These are phyloP conservation scores for Thymelicus sylvestris DNA, from an alignment of 2,888 invertebrate genomes.

Conservation along the genomic window DNA sequence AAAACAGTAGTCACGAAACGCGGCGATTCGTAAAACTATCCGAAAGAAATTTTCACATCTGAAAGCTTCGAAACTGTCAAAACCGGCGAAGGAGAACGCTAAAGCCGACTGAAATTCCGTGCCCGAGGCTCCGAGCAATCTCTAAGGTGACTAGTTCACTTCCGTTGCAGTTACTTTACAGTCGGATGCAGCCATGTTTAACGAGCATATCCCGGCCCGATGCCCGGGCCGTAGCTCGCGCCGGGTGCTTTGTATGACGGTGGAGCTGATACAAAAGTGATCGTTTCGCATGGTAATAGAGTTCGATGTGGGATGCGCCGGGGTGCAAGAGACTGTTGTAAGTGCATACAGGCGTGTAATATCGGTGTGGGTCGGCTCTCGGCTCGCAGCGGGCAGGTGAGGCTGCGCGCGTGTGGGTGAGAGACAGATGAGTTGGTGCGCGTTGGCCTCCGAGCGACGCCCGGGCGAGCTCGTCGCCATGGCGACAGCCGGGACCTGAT, in stretches of 20 bases:
- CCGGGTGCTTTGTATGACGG: conserved; percentile 45
- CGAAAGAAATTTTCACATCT: conserved; percentile 61
- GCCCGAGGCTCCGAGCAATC: conserved; percentile 49
- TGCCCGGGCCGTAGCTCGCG: conserved; percentile 58
- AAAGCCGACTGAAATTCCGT: conserved; percentile 53
- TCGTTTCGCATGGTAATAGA: conserved; percentile 55
- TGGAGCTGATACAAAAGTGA: conserved; percentile 39
- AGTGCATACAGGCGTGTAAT: conserved; percentile 63
- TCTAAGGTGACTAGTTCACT: conserved; percentile 59
- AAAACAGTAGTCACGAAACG: too few species aligned
- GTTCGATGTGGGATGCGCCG: conserved; percentile 51
- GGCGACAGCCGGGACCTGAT: conserved; percentile 67
- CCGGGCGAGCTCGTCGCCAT: conserved; percentile 71
- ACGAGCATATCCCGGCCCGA: conserved; percentile 63
- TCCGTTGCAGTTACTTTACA: conserved; percentile 61
- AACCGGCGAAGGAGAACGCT: conserved; percentile 54
- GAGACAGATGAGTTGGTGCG: conserved; percentile 68
- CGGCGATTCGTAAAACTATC: conserved; percentile 67
- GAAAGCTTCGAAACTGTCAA: conserved; percentile 40
- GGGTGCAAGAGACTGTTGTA: conserved; percentile 58
- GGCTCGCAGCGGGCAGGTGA: conserved; percentile 53
- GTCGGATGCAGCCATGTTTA: conserved; percentile 56
- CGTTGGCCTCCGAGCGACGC: conserved; percentile 60
- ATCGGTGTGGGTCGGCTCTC: conserved; percentile 48
- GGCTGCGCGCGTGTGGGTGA: conserved; percentile 57